phyloP scores from a whole-genome alignment of 2,113 vertebrate genomes.

The Mobula hypostoma region DNA sequence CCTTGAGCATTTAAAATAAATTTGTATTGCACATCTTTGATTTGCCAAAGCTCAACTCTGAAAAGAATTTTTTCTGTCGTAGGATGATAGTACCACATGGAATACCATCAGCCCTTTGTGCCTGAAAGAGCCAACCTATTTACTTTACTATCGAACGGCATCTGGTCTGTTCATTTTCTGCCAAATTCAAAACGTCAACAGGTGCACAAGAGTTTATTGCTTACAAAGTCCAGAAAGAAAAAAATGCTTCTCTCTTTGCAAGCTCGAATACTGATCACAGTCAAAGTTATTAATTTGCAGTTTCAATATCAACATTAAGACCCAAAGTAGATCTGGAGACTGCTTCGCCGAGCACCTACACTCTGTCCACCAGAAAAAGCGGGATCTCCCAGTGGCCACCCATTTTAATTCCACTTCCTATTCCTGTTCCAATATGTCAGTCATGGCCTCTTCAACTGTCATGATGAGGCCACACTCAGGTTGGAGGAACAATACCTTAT shows the following conservation, averaged over 20 bases:
- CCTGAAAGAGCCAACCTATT: conserved; percentile 27
- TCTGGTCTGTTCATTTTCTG: conserved; percentile 18
- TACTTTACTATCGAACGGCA: conserved; percentile 18
- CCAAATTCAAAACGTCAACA: conserved; percentile 26
- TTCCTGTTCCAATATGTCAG: too few relatives aligned
- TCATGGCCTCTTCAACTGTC: too few relatives aligned
- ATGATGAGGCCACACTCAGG: too few relatives aligned
- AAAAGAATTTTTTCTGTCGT: background rate
- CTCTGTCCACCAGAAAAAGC: too few relatives aligned
- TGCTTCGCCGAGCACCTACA: too few relatives aligned
- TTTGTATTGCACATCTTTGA: conserved; percentile 24
- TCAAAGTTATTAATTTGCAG: background rate
- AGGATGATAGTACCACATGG: conserved; percentile 6
- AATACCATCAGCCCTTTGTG: conserved; percentile 8
- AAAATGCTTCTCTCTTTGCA: background rate
- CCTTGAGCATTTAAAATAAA: conserved; percentile 28
- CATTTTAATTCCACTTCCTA: too few relatives aligned
- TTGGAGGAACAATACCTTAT: too few relatives aligned
- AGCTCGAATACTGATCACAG: background rate
- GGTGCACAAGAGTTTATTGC: conserved; percentile 32
- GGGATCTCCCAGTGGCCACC: too few relatives aligned
- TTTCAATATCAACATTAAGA: background rate
- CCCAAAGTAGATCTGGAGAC: too few relatives aligned
- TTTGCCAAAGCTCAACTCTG: conserved; percentile 9
- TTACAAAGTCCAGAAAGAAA: conserved; percentile 15